Base-by-base conservation (phyloP, 2,113 vertebrate genomes). In the Serilophus lunatus region DNA sequence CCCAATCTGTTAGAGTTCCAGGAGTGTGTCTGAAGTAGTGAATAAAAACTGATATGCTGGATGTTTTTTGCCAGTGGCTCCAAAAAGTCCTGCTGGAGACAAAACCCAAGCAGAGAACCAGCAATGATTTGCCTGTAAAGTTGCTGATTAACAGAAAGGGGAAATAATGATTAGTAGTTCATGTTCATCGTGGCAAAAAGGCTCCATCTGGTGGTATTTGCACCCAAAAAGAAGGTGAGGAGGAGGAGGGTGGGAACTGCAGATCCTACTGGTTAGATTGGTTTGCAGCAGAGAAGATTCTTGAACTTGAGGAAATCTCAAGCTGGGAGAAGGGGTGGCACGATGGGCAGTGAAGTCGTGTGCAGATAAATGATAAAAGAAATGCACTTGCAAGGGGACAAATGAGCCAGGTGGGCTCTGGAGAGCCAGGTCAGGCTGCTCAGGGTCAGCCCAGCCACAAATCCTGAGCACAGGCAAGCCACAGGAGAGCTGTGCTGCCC, bases 141-240 rank as follows among this genome's bases (percentile, higher is more conserved):
- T 2, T 49, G 38, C 12, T 14, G 81, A 57, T 33, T 0, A 53
- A 31, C 25, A 35, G 33, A 57, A 81, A 83, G 42, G 15, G 69
- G 81, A 86, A 71, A 36, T 14, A 44, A 65, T 3, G 16, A 60
- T 7, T 4, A 36, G 22, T 2, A 4, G 26, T 31, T 88, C 17
- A 6, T 38, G 22, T 29, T 66, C 70, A 7, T 18, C 0, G 7
- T 6, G 90, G 90, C 90, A 81, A 40, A 80, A 78, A 94, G 92
- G 87, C 95, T 97, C 95, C 94, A 95, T 77, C 87, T 95, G 92
- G 87, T 86, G 93, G 95, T 42, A 80, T 53, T 42, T 44, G 66
- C 59, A 66, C 68, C 88, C 82, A 38, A 85, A 64, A 61, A 90
- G 20, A 66, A 59, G 84, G 63, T n/a, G n/a, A n/a, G 13, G 25